These are phyloP conservation scores for Propithecus perrieri DNA, from an alignment of 2,797 vertebrate species.

Conservation along the genomic window DNA sequence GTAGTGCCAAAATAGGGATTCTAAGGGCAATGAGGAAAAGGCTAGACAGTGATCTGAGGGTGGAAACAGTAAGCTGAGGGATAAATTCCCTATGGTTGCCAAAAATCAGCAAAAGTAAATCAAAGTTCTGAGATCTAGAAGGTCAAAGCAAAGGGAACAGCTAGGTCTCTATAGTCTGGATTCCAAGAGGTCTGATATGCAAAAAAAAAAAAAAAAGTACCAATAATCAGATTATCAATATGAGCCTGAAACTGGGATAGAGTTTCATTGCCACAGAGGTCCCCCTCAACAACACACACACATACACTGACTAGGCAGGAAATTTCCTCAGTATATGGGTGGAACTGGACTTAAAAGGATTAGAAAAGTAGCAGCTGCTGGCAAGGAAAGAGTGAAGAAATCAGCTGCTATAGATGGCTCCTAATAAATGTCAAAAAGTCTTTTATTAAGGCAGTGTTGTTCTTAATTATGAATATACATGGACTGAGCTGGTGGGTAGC, in stretches of 20 bases:
- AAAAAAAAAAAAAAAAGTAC: neutral
- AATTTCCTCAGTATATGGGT: conserved; percentile 16
- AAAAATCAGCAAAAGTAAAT: conserved; percentile 1
- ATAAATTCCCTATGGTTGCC: neutral
- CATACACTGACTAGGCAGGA: neutral
- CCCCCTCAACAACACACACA: neutral
- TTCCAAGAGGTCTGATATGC: neutral
- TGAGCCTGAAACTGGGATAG: neutral
- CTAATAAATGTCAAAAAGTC: conserved; percentile 65
- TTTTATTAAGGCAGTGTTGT: conserved; percentile 75
- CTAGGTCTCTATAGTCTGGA: neutral
- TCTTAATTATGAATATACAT: conserved; percentile 77
- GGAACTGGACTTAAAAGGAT: conserved; percentile 66
- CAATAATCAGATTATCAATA: neutral
- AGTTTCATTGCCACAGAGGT: conserved; percentile 2
- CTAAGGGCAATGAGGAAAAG: neutral
- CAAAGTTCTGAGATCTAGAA: neutral
- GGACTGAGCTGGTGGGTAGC: conserved; percentile 59
- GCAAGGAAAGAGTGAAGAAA: conserved; percentile 64
- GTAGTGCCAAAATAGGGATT: neutral
- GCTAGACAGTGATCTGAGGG: neutral
- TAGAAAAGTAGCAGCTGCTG: conserved; percentile 70
- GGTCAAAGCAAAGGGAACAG: neutral
- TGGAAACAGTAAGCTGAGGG: neutral
- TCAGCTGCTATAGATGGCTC: conserved; percentile 55